These are phyloP conservation scores for Varanus salvator DNA, from an alignment of 2,113 vertebrate species.

Conservation along the genomic window DNA sequence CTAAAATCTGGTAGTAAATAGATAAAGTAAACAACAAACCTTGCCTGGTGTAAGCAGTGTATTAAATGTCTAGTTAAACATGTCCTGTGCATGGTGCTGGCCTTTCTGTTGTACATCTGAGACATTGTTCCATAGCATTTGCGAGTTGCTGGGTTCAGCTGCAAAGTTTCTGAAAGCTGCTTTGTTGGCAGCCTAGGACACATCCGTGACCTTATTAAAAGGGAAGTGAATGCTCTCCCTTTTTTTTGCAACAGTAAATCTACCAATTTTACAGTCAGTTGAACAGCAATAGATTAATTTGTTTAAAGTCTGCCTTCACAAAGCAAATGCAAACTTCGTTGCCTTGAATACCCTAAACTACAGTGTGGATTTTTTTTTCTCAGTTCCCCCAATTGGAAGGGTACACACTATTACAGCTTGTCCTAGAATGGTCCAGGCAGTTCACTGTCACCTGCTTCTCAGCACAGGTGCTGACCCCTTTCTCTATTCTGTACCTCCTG, in stretches of 20 bases:
- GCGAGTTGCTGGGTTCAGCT: constrained; percentile 75
- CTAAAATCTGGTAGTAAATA: constrained; percentile 36
- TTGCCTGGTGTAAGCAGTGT: constrained; percentile 52
- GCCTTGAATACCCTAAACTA: constrained; percentile 84
- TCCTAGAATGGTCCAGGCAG: constrained; percentile 69
- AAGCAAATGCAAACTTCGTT: constrained; percentile 87
- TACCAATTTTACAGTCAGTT: constrained; percentile 96
- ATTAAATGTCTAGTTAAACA: constrained; percentile 61
- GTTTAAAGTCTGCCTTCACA: constrained; percentile 88
- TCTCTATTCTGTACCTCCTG: constrained; percentile 73
- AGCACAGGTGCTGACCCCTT: constrained; percentile 85
- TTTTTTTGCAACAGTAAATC: constrained; percentile 87
- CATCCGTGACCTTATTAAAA: constrained; percentile 78
- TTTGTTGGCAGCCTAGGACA: constrained; percentile 77
- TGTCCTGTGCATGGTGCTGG: constrained; percentile 59
- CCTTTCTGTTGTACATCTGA: constrained; percentile 63
- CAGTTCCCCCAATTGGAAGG: constrained; percentile 42
- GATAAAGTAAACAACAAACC: constrained; percentile 61
- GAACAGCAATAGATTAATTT: constrained; percentile 94
- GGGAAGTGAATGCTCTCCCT: constrained; percentile 74
- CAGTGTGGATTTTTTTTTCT: constrained; percentile 68
- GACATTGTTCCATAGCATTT: constrained; percentile 69
- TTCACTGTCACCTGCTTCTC: constrained; percentile 88
- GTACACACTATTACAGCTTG: constrained; percentile 78
- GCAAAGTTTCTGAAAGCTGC: constrained; percentile 78